Conservation (phyloP, 2,113 vertebrate genomes). For the Pachyramphus minor region DNA sequence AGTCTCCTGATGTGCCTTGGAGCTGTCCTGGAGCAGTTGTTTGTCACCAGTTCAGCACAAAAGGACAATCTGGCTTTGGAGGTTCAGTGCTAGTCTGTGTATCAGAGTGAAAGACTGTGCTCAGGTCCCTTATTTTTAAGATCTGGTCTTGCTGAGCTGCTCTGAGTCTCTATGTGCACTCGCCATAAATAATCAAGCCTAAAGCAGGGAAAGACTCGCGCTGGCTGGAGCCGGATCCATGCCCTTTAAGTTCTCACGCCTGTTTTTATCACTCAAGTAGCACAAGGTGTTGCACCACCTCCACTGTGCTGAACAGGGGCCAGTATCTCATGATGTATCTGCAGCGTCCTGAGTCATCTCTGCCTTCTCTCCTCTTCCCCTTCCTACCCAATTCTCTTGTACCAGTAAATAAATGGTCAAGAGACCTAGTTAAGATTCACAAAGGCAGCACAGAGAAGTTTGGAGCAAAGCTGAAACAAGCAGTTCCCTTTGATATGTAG, state of each 20-base stretch:
- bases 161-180: not conserved
- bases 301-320: not conserved
- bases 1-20: not conserved
- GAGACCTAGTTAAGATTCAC: slow-evolving; percentile 17
- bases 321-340: not conserved
- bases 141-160: not conserved
- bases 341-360: slow-evolving; percentile 15
- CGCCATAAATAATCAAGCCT: not conserved
- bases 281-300: not conserved
- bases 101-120: not conserved
- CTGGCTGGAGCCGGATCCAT: not conserved
- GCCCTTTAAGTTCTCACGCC: not conserved
- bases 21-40: not conserved
- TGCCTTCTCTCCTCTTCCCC: not conserved
- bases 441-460: not conserved
- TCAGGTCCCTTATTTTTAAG: not conserved
- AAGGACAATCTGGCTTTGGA: not conserved
- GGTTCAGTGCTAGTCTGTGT: not conserved
- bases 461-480: not conserved
- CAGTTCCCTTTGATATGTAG: slow-evolving; percentile 33
- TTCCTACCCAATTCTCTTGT: not conserved
- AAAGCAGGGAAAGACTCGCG: rapidly evolving
- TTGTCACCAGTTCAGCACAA: not conserved
- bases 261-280: not conserved
- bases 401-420: not conserved